phyloP scores from a whole-genome alignment of 23 tunicate species.

The Halocynthia aurantium region DNA sequence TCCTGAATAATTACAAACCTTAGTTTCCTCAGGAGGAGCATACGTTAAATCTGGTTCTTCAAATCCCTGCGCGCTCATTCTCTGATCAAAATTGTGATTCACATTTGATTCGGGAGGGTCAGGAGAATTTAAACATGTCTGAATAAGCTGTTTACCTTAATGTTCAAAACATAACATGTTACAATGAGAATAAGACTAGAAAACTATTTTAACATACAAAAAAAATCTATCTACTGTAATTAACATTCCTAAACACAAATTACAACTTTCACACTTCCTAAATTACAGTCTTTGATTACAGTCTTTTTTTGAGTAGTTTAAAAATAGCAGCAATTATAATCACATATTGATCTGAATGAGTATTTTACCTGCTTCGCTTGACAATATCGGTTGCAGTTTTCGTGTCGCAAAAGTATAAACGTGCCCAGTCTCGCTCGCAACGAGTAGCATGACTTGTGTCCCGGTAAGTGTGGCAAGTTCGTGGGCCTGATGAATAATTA shows the following conservation, averaged over 20 bases:
- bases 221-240: too few species aligned
- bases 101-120: constrained; percentile 40
- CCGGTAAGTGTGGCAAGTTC: constrained; percentile 98
- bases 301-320: background rate
- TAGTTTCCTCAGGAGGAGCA: constrained; percentile 69
- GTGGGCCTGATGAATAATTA: constrained; percentile 54
- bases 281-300: background rate
- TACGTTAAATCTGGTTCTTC: constrained; percentile 82
- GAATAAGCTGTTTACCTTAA: constrained; percentile 90
- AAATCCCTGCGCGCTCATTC: constrained; percentile 96
- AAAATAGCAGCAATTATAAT: background rate
- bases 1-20: constrained; percentile 22
- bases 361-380: constrained; percentile 85
- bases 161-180: background rate
- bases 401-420: constrained; percentile 98
- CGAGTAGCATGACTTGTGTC: constrained; percentile 97
- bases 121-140: constrained; percentile 95
- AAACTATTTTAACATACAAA: too few species aligned
- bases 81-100: constrained; percentile 46
- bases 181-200: background rate
- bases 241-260: too few species aligned
- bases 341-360: too few species aligned
- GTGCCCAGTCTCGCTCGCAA: constrained; percentile 99
- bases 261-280: too few species aligned
- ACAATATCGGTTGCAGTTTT: constrained; percentile 89